Base-by-base conservation (phyloP, 2,113 vertebrate genomes). In the Ivindomyrus marchei region DNA sequence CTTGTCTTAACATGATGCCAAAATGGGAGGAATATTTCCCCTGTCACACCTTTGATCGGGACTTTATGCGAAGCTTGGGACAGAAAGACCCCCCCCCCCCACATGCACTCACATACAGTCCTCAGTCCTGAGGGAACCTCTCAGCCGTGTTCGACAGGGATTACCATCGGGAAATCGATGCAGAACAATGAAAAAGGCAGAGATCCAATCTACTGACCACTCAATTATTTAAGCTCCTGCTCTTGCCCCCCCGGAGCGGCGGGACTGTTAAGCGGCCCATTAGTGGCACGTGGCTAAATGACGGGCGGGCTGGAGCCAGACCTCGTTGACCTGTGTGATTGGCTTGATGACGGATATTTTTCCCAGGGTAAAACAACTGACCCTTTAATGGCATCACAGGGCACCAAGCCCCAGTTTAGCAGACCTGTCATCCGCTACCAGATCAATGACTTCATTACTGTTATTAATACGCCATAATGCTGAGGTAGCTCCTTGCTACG, bases 81-180 rank as follows among this genome's bases (percentile, higher is more conserved):
- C 50, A 53, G 11, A 31, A 58, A 62, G 21, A 24, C 6, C 17
- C 27, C 49, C 84, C 85, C 47, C n/a, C 52, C 49, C 13, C 50
- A 56, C 47, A 86, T 17, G 4, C 27, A 31, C 47, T 31, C 85
- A 2, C 84, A 86, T 49, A 31, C 84, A 86, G 62, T 11, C 46
- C 42, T 46, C n/a, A 19, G 7, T 93, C 94, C 93, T 93, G 93
- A 93, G 93, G 95, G 95, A 93, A 93, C 92, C 92, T 95, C 94
- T 93, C 94, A 94, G 93, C 91, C 92, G 90, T 93, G 93, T 94
- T 94, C 92, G 94, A 94, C 95, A 93, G 91, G 94, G 94, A 96
- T 96, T 96, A 96, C 95, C 95, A 93, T 91, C 94, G 92, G 93
- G 94, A 93, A 95, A 96, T 96, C 96, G 95, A 97, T 96, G 95